Base-by-base conservation (phyloP, 2,113 vertebrate species). In the Zosterops borbonicus region DNA sequence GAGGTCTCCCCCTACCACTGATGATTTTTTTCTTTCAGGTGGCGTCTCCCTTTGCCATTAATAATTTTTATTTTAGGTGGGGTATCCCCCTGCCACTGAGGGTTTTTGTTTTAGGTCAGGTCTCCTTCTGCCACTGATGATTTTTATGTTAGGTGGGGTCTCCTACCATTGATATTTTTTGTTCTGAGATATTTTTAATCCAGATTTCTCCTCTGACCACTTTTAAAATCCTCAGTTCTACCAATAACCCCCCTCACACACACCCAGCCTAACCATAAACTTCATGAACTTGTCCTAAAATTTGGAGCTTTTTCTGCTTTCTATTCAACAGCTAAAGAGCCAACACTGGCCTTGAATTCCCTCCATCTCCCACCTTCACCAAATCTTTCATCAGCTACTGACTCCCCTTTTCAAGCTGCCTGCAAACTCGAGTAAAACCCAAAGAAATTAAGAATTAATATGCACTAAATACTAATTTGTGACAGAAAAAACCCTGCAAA, bases 111-210 rank as follows among this genome's bases (percentile, higher is more conserved):
- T 65, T 2, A 53, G 10, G 15, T 44, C 3, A 3, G 5, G 3
- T 65, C 20, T 46, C 11, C 41, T 4, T 2, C 5, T 44, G 1
- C 7, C 31, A 58, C 2, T 28, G 2, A 20, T 8, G 1, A 4
- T 20, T 55, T 73, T n/a, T 14, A 2, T n/a, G 27, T 20, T 25
- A n/a, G 7, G 4, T 73, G 39, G 9, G 7, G 6, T 16, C 7
- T n/a, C 47, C 27, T 2, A 2, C 33, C 27, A 56, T 0, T 39
- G 41, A 2, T 39, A 7, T 2, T 46, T 80, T 33, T 33, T 33
- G 0, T 8, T 33, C 2, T 9, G 39, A n/a, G 28, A 2, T 25
- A 11, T 9, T 16, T 8, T 4, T 39, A 24, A 37, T 60, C 14
- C 55, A 65, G 14, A 42, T 71, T 71, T 37, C 33, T 62, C 27